Evolutionary conservation across 2,888 invertebrate genomes (phyloP).

Genomic region (Spodoptera littoralis): DNA sequence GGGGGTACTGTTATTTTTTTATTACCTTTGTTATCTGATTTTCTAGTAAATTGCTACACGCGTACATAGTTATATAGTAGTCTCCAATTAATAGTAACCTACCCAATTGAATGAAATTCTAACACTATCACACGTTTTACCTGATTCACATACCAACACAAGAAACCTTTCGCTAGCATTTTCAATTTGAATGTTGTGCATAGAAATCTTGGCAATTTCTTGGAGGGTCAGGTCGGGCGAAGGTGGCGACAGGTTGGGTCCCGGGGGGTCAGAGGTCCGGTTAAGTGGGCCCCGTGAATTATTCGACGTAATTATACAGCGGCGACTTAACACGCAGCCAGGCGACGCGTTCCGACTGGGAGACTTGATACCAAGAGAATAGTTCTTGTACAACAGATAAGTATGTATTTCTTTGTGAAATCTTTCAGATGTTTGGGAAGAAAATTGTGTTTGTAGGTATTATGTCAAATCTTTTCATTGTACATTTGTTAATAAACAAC

Average conservation of each 20-base stretch:
- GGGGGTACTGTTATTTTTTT: no score
- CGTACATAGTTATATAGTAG: neutral
- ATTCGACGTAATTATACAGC: slow-evolving; percentile 82
- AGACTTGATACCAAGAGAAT: slow-evolving; percentile 24
- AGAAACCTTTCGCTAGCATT: slow-evolving; percentile 12
- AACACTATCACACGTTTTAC: no score
- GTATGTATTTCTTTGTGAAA: no score
- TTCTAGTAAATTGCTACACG: neutral
- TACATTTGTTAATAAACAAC: no score
- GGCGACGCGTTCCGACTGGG: slow-evolving; percentile 58
- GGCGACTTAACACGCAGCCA: slow-evolving; percentile 82
- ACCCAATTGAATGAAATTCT: slow-evolving; percentile 4
- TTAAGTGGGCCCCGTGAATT: slow-evolving; percentile 70
- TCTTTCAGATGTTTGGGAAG: no score
- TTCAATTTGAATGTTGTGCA: slow-evolving; percentile 26
- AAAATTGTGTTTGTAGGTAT: no score
- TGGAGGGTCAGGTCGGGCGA: slow-evolving; percentile 36
- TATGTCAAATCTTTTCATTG: no score
- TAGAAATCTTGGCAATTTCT: slow-evolving; percentile 38
- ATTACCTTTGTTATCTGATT: no score
- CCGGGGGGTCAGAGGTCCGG: slow-evolving; percentile 60
- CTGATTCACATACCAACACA: neutral
- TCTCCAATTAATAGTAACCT: slow-evolving; percentile 1
- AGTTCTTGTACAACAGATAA: neutral
- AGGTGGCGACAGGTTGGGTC: slow-evolving; percentile 72